phyloP scores from a whole-genome alignment of 2,797 vertebrate genomes.

The Otolemur crassicaudatus region DNA sequence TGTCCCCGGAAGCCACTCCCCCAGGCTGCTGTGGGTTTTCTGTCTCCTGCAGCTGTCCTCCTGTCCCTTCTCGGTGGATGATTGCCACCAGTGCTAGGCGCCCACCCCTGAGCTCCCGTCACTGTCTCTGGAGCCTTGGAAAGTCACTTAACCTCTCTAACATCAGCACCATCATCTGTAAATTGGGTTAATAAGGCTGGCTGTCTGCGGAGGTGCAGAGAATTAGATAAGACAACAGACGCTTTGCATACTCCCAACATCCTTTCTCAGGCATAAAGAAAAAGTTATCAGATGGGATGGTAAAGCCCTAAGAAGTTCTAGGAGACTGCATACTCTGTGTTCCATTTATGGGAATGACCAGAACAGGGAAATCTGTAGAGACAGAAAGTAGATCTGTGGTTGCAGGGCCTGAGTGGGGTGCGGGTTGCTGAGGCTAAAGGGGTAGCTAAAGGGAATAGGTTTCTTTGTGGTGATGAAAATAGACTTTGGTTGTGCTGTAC shows the following conservation, averaged over 20 bases:
- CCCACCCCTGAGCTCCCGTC: fast-evolving
- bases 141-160: not conserved
- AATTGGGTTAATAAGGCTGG: not conserved
- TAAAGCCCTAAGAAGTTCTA: not conserved
- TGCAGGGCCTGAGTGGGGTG: not conserved
- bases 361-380: not conserved
- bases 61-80: fast-evolving
- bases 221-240: not conserved
- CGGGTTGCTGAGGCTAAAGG: no score
- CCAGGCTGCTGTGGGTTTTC: not conserved
- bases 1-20: not conserved
- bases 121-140: not conserved
- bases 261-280: not conserved
- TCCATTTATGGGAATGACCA: not conserved
- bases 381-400: not conserved
- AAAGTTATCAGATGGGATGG: not conserved
- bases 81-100: not conserved
- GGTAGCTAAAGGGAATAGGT: no score
- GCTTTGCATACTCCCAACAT: not conserved
- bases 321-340: not conserved
- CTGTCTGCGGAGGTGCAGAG: not conserved
- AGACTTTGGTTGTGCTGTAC: not conserved
- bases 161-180: not conserved
- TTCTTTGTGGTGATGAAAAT: not conserved
- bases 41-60: fast-evolving